A percentile compares a stretch with the other conserved stretches of the same genome.
These are phyloP conservation scores for Rhinatrema bivittatum DNA, from an alignment of 2,797 vertebrate genomes.

Conservation along the genomic window DNA sequence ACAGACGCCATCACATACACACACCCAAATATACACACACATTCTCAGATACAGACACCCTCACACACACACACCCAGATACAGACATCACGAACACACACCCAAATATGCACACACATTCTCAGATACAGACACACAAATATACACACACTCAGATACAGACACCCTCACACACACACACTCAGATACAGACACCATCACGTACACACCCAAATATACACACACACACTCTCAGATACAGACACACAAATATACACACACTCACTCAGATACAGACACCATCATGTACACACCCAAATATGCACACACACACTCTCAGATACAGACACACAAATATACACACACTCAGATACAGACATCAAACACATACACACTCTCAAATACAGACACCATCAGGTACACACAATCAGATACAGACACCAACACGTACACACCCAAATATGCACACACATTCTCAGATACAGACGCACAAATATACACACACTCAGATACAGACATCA, in stretches of 20 bases:
- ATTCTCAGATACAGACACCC: conserved; percentile 32
- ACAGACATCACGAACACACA: too few relatives aligned
- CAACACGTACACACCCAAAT: fast-evolving
- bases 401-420: fast-evolving
- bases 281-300: fast-evolving
- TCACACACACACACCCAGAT: conserved; percentile 29
- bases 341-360: not conserved
- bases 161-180: conserved; percentile 39
- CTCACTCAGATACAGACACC: fast-evolving
- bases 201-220: not conserved
- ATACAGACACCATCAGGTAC: fast-evolving
- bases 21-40: conserved; percentile 6
- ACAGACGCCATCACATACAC: conserved; percentile 1
- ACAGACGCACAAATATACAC: conserved; percentile 9
- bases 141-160: conserved; percentile 10
- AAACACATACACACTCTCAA: not conserved
- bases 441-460: conserved; percentile 31
- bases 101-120: conserved; percentile 8
- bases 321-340: too few relatives aligned
- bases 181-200: conserved; percentile 20
- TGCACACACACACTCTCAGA: not conserved
- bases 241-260: too few relatives aligned
- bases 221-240: not conserved
- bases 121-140: not conserved
- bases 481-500: conserved; percentile 32